These are phyloP conservation scores for Irena cyanogastra DNA, from an alignment of 2,113 vertebrate genomes.

Conservation along the genomic window DNA sequence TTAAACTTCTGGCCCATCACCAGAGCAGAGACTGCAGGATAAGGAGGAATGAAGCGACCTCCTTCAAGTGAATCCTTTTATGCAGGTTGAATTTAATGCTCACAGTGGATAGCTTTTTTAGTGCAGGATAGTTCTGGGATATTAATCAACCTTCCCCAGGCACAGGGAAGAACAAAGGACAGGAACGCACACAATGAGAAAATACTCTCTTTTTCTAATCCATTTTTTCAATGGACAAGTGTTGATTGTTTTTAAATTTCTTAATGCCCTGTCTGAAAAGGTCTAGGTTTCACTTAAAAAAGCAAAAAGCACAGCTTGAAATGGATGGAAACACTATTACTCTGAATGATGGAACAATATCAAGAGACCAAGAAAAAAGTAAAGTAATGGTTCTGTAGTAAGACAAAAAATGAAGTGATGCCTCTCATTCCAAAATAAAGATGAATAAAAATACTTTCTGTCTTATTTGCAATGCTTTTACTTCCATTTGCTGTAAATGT, in stretches of 20 bases:
- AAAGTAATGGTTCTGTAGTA: neutral
- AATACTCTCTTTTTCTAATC: neutral
- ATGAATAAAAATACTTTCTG: neutral
- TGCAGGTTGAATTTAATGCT: neutral
- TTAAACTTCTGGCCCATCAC: neutral
- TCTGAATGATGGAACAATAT: neutral
- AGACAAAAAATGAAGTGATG: neutral
- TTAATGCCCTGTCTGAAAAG: neutral
- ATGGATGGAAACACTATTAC: neutral
- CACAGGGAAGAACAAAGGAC: neutral
- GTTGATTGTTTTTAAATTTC: neutral
- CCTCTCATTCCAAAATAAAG: neutral
- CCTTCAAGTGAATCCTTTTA: neutral
- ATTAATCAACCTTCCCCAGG: neutral
- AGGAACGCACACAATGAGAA: neutral
- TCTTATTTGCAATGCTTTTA: neutral
- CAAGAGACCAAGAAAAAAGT: neutral
- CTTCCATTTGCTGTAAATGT: neutral
- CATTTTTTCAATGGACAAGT: neutral
- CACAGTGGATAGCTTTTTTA: neutral
- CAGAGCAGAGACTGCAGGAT: neutral
- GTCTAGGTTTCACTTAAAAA: neutral
- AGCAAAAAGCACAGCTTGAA: neutral
- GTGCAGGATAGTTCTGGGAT: neutral
- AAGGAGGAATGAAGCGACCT: neutral